These are phyloP conservation scores for Colletes gigas DNA, from an alignment of 1,140 invertebrate genomes.

Conservation along the genomic window DNA sequence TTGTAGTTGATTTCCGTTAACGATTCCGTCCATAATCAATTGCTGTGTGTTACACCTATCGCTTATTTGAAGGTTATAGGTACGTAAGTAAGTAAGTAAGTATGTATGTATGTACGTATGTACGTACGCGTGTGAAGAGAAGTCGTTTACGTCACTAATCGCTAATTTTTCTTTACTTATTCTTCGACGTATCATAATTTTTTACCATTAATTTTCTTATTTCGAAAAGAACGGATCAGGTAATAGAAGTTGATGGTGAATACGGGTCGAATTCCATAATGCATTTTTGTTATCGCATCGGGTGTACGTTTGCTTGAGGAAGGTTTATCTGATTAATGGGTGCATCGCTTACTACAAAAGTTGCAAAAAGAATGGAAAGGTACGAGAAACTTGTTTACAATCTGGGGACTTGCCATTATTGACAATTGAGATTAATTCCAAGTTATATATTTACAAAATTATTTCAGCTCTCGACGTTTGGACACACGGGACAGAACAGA, in stretches of 20 bases:
- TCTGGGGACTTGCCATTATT: not conserved
- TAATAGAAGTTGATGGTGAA: not conserved
- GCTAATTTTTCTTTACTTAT: not conserved
- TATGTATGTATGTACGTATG: not conserved
- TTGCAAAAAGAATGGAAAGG: slow-evolving; percentile 67
- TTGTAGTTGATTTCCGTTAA: too few relatives aligned
- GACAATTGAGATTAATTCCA: not conserved
- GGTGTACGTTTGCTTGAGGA: not conserved
- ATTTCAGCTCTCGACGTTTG: not conserved
- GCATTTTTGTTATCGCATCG: not conserved
- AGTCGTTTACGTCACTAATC: not conserved
- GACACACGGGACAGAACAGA: not conserved
- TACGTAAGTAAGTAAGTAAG: too few relatives aligned
- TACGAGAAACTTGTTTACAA: slow-evolving; percentile 44
- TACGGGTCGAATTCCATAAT: not conserved
- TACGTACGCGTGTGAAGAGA: not conserved
- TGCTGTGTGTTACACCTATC: too few relatives aligned
- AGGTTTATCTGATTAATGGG: slow-evolving; percentile 66
- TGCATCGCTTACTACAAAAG: slow-evolving; percentile 61
- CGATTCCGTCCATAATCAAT: not conserved
- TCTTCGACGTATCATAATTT: too few relatives aligned
- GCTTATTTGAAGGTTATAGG: not conserved
- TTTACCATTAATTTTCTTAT: not conserved
- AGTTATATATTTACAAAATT: not conserved
- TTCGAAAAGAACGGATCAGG: not conserved